Conservation (phyloP, 2,888 invertebrate species). For the Fragum sueziense region DNA sequence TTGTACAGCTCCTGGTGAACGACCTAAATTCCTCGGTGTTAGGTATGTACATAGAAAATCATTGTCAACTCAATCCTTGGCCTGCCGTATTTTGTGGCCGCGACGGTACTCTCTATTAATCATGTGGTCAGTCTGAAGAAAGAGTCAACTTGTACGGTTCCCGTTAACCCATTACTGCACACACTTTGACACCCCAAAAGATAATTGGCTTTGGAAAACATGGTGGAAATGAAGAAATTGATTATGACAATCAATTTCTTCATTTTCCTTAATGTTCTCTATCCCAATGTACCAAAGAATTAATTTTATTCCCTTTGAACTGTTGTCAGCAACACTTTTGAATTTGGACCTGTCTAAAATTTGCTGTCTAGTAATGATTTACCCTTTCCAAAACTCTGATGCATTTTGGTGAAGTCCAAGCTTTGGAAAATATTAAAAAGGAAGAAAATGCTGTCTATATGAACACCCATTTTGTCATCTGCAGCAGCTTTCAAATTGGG, state of each 20-base stretch:
- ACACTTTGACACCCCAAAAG: neutral
- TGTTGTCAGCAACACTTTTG: too few relatives aligned
- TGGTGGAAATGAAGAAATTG: neutral
- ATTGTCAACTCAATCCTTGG: conserved; percentile 95
- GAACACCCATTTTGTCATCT: too few relatives aligned
- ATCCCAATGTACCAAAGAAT: too few relatives aligned
- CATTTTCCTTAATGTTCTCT: neutral
- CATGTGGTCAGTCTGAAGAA: conserved; percentile 97
- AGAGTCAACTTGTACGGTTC: conserved; percentile 98
- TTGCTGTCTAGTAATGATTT: neutral
- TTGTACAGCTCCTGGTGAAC: conserved; percentile 98
- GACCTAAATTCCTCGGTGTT: conserved; percentile 97
- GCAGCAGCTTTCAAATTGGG: too few relatives aligned
- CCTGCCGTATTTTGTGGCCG: conserved; percentile 92
- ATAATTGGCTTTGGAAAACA: neutral
- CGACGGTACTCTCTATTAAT: conserved; percentile 98
- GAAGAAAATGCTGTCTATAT: too few relatives aligned
- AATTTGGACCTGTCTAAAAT: too few relatives aligned
- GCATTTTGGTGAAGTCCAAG: too few relatives aligned
- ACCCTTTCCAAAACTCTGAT: too few relatives aligned
- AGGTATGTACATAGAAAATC: conserved; percentile 85
- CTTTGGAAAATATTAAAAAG: too few relatives aligned
- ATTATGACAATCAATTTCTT: neutral
- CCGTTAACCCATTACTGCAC: conserved; percentile 84
- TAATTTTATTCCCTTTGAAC: too few relatives aligned